Percentiles rank a stretch among this genome's conserved stretches.
phyloP scores from a whole-genome alignment of 2,888 invertebrate species.

The Vesta saturnalis region DNA sequence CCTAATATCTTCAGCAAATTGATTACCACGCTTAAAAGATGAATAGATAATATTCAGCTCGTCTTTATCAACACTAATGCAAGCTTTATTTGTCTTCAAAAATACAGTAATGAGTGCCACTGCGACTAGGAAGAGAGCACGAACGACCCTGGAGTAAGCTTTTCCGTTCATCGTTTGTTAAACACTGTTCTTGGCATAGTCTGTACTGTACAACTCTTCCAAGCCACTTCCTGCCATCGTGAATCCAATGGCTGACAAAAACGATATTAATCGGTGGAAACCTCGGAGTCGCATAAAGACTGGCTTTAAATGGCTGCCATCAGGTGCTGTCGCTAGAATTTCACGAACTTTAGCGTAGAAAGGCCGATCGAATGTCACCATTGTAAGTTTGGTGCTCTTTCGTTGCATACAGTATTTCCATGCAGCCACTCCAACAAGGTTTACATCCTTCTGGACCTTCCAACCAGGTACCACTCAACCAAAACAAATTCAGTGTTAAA shows the following conservation, averaged over 20 bases:
- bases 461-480: background rate
- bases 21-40: slow-evolving; percentile 22
- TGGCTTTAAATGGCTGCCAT: slow-evolving; percentile 48
- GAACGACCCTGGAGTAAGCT: too few species aligned
- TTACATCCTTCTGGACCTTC: background rate
- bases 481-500: slow-evolving; percentile 2
- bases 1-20: background rate
- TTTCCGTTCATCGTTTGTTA: too few species aligned
- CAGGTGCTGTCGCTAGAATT: slow-evolving; percentile 42
- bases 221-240: slow-evolving; percentile 55
- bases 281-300: slow-evolving; percentile 47
- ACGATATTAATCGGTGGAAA: slow-evolving; percentile 57
- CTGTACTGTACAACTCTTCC: too few species aligned
- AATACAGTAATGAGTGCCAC: too few species aligned
- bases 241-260: slow-evolving; percentile 54
- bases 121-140: too few species aligned
- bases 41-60: too few species aligned
- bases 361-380: slow-evolving; percentile 48
- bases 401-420: too few species aligned
- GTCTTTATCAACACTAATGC: slow-evolving; percentile 43
- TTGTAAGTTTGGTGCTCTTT: background rate
- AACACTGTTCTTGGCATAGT: too few species aligned
- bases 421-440: background rate
- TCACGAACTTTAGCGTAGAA: slow-evolving; percentile 48
- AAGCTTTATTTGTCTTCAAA: slow-evolving; percentile 41